Percentiles rank a stretch among this genome's conserved stretches.
Evolutionary conservation across 2,888 invertebrate species (phyloP).

Genomic region (Lasioglossum figueresi): DNA sequence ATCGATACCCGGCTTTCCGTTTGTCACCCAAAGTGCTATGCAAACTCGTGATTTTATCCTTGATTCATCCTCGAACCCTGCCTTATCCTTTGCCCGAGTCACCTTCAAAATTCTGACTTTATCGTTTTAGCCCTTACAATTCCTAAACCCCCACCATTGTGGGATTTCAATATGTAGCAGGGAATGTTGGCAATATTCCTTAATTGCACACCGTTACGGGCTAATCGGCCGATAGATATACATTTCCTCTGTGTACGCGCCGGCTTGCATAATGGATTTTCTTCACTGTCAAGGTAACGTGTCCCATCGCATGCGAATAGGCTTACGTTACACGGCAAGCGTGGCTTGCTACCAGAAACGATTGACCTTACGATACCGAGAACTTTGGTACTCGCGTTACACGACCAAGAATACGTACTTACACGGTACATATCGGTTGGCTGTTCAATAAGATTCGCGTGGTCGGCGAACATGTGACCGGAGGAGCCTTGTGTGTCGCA

Average conservation of each 20-base stretch:
- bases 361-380: slow-evolving; percentile 52
- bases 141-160: no score
- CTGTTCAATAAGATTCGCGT: slow-evolving; percentile 63
- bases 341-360: slow-evolving; percentile 44
- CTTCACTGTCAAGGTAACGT: slow-evolving; percentile 45
- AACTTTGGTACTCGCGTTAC: slow-evolving; percentile 51
- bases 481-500: slow-evolving; percentile 11
- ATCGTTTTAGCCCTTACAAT: no score
- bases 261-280: slow-evolving; percentile 43
- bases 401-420: slow-evolving; percentile 34
- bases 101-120: no score
- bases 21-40: no score
- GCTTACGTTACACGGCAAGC: slow-evolving; percentile 19
- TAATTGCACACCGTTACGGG: slow-evolving; percentile 8
- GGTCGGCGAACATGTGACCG: slow-evolving; percentile 49
- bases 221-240: slow-evolving; percentile 25
- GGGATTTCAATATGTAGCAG: background rate
- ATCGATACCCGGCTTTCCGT: no score
- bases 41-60: no score
- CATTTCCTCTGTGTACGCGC: background rate
- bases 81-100: no score
- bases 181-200: background rate
- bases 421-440: slow-evolving; percentile 5
- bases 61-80: no score
- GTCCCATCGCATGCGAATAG: slow-evolving; percentile 15